Evolutionary conservation across 2,797 vertebrate genomes (phyloP).

Genomic region (Discoglossus pictus): DNA sequence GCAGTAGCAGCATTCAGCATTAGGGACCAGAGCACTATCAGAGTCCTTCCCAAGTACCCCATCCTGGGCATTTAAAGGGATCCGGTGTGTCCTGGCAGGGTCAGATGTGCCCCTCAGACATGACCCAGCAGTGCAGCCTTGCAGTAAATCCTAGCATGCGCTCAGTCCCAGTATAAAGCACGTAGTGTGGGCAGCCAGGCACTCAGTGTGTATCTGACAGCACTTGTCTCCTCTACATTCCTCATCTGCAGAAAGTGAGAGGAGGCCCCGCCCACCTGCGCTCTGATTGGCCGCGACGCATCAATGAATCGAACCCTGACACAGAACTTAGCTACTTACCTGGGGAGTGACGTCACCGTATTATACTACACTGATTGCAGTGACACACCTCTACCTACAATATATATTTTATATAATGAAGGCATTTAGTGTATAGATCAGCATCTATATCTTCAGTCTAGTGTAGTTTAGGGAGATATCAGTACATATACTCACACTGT

Average conservation of each 20-base stretch:
- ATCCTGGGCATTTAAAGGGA: conserved; percentile 3
- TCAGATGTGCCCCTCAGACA: background rate
- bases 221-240: conserved; percentile 34
- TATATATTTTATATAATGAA: no score
- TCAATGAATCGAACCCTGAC: conserved; percentile 3
- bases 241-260: conserved; percentile 16
- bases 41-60: conserved; percentile 13
- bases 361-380: no score
- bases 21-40: background rate
- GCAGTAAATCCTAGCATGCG: background rate
- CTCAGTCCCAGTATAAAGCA: background rate
- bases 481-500: no score
- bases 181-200: background rate
- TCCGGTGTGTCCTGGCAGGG: background rate
- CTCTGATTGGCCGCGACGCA: conserved; percentile 23
- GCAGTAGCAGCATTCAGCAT: background rate
- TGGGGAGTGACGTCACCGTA: background rate
- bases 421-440: no score
- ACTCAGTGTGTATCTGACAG: conserved; percentile 23
- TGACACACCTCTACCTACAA: no score
- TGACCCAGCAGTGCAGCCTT: background rate
- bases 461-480: no score
- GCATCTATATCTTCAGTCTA: no score
- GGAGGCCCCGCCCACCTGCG: conserved; percentile 12
- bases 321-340: background rate